Base-by-base conservation (phyloP, 2,113 vertebrate species). In the Xyrauchen texanus region DNA sequence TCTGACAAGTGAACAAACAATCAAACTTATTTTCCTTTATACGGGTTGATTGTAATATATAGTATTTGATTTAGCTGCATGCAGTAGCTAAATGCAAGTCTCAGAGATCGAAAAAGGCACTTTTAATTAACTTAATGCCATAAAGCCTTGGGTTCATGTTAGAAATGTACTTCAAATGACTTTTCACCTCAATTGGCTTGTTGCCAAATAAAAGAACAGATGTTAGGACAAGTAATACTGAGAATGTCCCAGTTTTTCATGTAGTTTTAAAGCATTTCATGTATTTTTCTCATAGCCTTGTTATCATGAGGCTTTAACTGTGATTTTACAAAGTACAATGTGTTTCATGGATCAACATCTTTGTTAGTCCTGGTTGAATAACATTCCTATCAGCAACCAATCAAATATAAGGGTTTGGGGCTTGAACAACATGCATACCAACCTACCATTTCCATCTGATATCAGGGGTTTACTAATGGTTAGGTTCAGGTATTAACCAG, bases 191-290 rank as follows among this genome's bases (percentile, higher is more conserved):
- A 42, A 12, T 12, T 63, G 16, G 6, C 4, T 16, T 21, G 55
- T 78, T 58, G 42, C 45, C 16, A 61, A 78, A 71, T 45, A 4
- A 34, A 34, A 34, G 21, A 1, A n/a, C 46, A 12, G 7, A n/a
- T 68, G 12, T 52, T 13, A 53, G 52, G 12, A 65, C 21, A 68
- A 83, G 82, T 74, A 81, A 81, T 84, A 81, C 15, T 6, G 34
- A 64, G 57, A 67, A 67, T 52, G 49, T 53, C 57, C 49, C 45
- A 45, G 5, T 34, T 81, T 51, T 49, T 65, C 11, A 42, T 75
- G 9, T 63, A 15, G 5, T 57, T 0, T 60, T n/a, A 34, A 34
- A 34, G 21, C 21, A 34, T 34, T 1, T 34, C 1, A 34, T 34
- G 1, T 34, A 1, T 34, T 34, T 34, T 34, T 34, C 21, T 34